Conservation (phyloP, 2,113 vertebrate species). For the Sakesphorus luctuosus region DNA sequence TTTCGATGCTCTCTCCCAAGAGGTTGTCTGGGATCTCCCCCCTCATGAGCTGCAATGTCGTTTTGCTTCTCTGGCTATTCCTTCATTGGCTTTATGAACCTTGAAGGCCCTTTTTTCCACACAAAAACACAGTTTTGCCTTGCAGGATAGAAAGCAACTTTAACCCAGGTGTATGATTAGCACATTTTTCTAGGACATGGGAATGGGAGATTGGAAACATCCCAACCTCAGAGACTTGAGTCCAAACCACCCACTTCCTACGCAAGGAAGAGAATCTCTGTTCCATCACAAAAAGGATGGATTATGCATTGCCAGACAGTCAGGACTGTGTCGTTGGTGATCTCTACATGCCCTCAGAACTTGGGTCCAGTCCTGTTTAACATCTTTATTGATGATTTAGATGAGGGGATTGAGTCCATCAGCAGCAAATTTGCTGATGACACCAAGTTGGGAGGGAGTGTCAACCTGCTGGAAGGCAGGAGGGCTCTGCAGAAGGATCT, state of each 20-base stretch:
- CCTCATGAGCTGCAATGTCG: not conserved
- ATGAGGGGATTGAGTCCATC: too few relatives aligned
- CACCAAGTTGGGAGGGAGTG: too few relatives aligned
- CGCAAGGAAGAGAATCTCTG: not conserved
- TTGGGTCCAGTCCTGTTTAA: too few relatives aligned
- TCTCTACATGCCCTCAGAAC: not conserved
- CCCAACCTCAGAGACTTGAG: constrained; percentile 2
- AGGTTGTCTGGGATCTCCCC: not conserved
- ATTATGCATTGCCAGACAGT: not conserved
- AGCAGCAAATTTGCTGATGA: too few relatives aligned
- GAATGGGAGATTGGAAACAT: constrained; percentile 26
- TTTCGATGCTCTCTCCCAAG: not conserved
- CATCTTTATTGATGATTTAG: too few relatives aligned
- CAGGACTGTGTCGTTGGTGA: not conserved
- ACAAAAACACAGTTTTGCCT: not conserved
- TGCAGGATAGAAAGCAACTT: constrained; percentile 5
- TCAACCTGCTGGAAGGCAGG: too few relatives aligned
- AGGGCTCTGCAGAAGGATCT: too few relatives aligned
- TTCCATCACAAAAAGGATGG: not conserved
- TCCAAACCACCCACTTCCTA: not conserved
- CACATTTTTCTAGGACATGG: constrained; percentile 30
- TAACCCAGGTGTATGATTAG: not conserved
- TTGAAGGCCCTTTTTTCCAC: not conserved
- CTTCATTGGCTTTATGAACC: not conserved
- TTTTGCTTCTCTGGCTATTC: not conserved